These are phyloP conservation scores for Martes martes DNA, from an alignment of 2,113 vertebrate genomes.

Conservation along the genomic window DNA sequence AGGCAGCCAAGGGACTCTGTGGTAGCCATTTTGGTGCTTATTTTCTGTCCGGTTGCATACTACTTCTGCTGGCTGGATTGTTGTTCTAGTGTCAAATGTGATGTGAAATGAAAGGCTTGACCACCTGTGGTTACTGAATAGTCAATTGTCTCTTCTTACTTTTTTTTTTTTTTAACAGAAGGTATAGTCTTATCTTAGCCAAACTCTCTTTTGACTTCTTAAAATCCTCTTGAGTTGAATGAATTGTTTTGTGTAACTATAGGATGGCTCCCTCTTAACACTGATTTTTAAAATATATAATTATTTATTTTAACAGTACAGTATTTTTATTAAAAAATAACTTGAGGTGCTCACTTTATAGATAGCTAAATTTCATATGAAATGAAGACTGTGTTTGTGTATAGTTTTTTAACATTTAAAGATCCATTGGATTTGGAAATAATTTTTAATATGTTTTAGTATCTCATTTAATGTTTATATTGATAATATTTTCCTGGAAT, in stretches of 20 bases:
- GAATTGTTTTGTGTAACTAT: background rate
- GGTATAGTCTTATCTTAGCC: background rate
- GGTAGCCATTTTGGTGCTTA: background rate
- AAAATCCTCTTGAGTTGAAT: background rate
- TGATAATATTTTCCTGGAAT: background rate
- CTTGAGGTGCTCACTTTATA: background rate
- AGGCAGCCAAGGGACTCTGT: background rate
- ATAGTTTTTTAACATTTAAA: background rate
- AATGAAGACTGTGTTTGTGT: background rate
- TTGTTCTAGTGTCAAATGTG: slow-evolving; percentile 27
- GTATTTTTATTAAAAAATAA: slow-evolving; percentile 5
- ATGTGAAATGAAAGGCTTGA: background rate
- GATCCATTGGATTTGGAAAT: background rate
- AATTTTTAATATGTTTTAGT: background rate
- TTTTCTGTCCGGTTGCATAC: background rate
- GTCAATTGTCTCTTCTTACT: background rate
- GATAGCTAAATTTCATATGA: background rate
- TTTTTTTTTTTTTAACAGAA: background rate
- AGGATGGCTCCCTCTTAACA: background rate
- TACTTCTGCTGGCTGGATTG: background rate
- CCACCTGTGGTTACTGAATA: slow-evolving; percentile 49
- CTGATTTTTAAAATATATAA: background rate
- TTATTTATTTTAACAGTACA: background rate
- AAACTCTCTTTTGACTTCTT: slow-evolving; percentile 28
- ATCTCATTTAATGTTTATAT: background rate